A percentile compares a stretch with the other conserved stretches of the same genome.
Evolutionary conservation across 2,888 invertebrate species (phyloP).

Genomic region (Microplitis manilae): DNA sequence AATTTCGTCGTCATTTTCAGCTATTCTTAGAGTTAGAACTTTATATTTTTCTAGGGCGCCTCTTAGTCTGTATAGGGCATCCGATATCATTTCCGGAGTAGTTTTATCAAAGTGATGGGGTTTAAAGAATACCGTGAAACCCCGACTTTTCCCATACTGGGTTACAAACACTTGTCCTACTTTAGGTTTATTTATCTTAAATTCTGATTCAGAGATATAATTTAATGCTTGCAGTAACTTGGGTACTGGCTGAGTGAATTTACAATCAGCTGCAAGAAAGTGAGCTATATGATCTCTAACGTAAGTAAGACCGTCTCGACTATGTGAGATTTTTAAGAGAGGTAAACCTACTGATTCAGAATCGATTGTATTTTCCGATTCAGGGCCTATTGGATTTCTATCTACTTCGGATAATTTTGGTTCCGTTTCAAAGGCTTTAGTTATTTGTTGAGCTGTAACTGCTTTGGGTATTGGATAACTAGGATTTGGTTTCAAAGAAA

Average conservation of each 20-base stretch:
- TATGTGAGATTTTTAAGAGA: not conserved
- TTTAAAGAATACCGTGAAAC: constrained; percentile 17
- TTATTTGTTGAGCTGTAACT: too few species aligned
- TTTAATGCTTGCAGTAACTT: constrained; percentile 18
- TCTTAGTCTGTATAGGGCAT: not conserved
- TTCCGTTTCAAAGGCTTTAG: not conserved
- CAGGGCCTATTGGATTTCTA: not conserved
- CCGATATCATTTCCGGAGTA: not conserved
- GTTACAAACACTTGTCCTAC: constrained; percentile 8
- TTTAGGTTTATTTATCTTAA: not conserved
- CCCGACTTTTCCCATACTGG: not conserved
- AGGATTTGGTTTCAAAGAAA: too few species aligned
- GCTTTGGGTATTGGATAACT: too few species aligned
- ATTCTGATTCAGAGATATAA: not conserved
- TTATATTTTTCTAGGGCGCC: not conserved
- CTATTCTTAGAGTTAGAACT: not conserved
- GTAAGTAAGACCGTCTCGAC: constrained; percentile 28
- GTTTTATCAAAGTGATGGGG: constrained; percentile 15
- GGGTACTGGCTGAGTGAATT: not conserved
- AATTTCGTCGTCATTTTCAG: not conserved
- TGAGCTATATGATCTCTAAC: constrained; percentile 25
- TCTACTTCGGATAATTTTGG: not conserved
- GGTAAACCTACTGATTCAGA: not conserved
- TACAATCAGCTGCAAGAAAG: constrained; percentile 31
- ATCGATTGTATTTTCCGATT: too few species aligned